A percentile compares a stretch with the other conserved stretches of the same genome.
phyloP scores from a whole-genome alignment of 2,113 vertebrate species.

The Nymphicus hollandicus region DNA sequence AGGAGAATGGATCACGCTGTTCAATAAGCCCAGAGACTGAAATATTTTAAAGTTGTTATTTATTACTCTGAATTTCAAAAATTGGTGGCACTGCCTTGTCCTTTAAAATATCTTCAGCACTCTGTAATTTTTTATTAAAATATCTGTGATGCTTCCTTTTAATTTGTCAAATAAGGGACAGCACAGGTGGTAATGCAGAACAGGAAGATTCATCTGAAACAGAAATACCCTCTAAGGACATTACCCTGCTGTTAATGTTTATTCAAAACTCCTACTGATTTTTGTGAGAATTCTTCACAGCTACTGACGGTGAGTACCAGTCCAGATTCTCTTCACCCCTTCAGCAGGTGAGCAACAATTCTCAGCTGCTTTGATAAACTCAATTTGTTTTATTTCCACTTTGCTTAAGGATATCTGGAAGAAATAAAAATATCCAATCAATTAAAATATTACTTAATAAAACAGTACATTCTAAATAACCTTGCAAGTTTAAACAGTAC shows the following conservation, averaged over 20 bases:
- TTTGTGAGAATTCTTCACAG: background rate
- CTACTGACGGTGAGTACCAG: background rate
- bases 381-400: background rate
- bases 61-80: background rate
- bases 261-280: background rate
- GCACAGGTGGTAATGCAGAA: slow-evolving; percentile 27
- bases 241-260: slow-evolving; percentile 1
- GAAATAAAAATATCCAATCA: background rate
- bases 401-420: background rate
- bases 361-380: background rate
- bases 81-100: background rate
- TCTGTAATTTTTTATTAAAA: background rate
- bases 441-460: background rate
- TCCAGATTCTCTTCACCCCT: background rate
- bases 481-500: background rate
- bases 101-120: background rate
- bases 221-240: slow-evolving; percentile 30
- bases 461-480: background rate
- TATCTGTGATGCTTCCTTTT: background rate
- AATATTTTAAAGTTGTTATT: background rate
- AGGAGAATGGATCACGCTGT: background rate
- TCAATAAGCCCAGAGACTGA: background rate
- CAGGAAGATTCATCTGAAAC: slow-evolving; percentile 8
- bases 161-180: slow-evolving; percentile 2
- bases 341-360: background rate